A percentile compares a stretch with the other conserved stretches of the same genome.
phyloP scores from a whole-genome alignment of 2,113 vertebrate genomes.

The Syngnathus scovelli region DNA sequence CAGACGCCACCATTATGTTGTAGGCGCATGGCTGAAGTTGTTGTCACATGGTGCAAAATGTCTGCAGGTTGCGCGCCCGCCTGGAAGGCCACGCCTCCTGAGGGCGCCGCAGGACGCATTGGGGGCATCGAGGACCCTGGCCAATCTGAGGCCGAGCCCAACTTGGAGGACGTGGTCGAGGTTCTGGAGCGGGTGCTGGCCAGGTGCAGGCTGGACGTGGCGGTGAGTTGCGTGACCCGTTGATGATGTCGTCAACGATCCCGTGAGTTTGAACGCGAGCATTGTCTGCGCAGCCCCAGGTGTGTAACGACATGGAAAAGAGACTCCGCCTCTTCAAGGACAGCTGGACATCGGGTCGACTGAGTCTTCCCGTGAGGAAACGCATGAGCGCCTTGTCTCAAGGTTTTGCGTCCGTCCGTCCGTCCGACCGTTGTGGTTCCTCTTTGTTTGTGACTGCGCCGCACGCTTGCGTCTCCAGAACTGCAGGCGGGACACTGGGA shows the following conservation, averaged over 20 bases:
- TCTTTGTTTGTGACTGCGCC: not conserved
- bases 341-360: conserved; percentile 78
- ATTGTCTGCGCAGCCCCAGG: conserved; percentile 76
- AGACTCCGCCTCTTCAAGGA: conserved; percentile 79
- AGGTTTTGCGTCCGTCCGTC: conserved; percentile 63
- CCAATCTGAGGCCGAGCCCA: conserved; percentile 56
- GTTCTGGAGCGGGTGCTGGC: conserved; percentile 70
- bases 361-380: conserved; percentile 81
- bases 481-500: conserved; percentile 78
- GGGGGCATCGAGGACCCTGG: conserved; percentile 14
- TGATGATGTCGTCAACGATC: not conserved
- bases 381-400: conserved; percentile 78
- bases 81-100: conserved; percentile 19
- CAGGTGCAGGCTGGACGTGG: conserved; percentile 68
- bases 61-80: conserved; percentile 25
- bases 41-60: not conserved
- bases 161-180: conserved; percentile 63
- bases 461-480: conserved; percentile 61
- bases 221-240: conserved; percentile 59
- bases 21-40: not conserved
- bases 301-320: conserved; percentile 84
- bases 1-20: not conserved
- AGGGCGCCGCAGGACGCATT: not conserved
- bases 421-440: too few species aligned
- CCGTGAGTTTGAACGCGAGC: not conserved